A percentile compares a stretch with the other conserved stretches of the same genome.
phyloP scores from a whole-genome alignment of 2,888 invertebrate species.

The Catocala sponsa region DNA sequence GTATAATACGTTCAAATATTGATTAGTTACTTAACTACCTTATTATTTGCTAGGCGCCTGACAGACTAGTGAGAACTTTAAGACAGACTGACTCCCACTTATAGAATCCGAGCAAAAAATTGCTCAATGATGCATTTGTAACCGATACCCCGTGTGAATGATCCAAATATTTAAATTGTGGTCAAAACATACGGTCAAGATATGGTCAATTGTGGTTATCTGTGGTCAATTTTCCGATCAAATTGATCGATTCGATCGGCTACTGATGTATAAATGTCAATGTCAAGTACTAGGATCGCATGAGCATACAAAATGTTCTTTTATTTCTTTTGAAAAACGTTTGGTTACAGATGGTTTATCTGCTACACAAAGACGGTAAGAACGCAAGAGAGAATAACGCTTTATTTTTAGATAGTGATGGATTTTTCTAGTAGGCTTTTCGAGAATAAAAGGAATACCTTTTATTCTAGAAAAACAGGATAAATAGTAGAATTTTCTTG shows the following conservation, averaged over 20 bases:
- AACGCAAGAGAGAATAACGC: too few relatives aligned
- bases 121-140: slow-evolving; percentile 19
- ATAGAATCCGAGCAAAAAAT: slow-evolving; percentile 20
- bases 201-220: slow-evolving; percentile 51
- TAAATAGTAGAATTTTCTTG: too few relatives aligned
- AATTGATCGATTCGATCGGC: slow-evolving; percentile 46
- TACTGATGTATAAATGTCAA: slow-evolving; percentile 49
- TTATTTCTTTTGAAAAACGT: slow-evolving; percentile 13
- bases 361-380: too few relatives aligned
- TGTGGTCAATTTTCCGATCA: slow-evolving; percentile 51
- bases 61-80: slow-evolving; percentile 20
- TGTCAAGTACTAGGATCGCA: slow-evolving; percentile 58
- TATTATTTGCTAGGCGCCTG: slow-evolving; percentile 13
- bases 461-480: too few relatives aligned
- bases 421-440: too few relatives aligned
- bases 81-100: slow-evolving; percentile 19
- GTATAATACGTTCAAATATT: too few relatives aligned
- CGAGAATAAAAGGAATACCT: too few relatives aligned
- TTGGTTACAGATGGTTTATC: too few relatives aligned
- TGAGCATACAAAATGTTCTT: slow-evolving; percentile 43
- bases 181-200: slow-evolving; percentile 43
- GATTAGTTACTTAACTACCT: too few relatives aligned
- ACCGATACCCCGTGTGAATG: slow-evolving; percentile 48
- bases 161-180: slow-evolving; percentile 38
- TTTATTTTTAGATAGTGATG: too few relatives aligned